These are phyloP conservation scores for Sorex araneus DNA, from an alignment of 2,113 vertebrate species.

Conservation along the genomic window DNA sequence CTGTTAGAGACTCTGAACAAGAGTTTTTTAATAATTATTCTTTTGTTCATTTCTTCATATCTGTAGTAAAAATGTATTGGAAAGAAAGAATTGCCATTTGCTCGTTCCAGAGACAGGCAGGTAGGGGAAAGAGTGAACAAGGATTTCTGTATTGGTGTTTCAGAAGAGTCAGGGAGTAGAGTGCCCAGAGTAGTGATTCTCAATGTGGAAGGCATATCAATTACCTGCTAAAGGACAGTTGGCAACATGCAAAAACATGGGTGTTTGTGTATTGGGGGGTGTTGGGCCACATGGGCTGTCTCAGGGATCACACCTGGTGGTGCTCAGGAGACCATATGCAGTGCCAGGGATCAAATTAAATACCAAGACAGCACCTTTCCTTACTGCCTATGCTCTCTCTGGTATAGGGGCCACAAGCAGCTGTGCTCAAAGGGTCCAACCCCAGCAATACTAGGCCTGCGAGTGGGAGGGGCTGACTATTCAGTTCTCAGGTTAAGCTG, in stretches of 20 bases:
- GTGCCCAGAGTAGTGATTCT: background rate
- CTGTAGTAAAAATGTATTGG: background rate
- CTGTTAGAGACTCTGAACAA: constrained; percentile 18
- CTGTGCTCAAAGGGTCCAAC: too few species aligned
- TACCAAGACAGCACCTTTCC: too few species aligned
- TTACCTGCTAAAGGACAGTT: background rate
- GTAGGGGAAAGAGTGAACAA: background rate
- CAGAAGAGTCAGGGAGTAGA: background rate
- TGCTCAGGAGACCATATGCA: too few species aligned
- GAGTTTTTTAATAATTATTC: constrained; percentile 18
- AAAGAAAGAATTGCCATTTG: constrained; percentile 13
- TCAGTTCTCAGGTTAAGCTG: too few species aligned
- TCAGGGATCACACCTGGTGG: too few species aligned
- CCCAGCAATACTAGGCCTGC: too few species aligned
- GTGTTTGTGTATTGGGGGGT: too few species aligned
- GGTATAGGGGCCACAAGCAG: too few species aligned
- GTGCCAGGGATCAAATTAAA: too few species aligned
- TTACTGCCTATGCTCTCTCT: too few species aligned
- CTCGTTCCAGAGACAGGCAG: constrained; percentile 36
- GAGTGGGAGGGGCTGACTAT: too few species aligned
- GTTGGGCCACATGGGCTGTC: too few species aligned
- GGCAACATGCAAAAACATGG: background rate
- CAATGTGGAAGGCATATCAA: background rate
- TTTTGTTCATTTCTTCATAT: constrained; percentile 5
- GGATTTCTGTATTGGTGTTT: background rate